Evolutionary conservation across 2,888 invertebrate species (phyloP), one percentile per base, ranked within the genome.

Genomic region (Branchipolynoe longqiensis): DNA sequence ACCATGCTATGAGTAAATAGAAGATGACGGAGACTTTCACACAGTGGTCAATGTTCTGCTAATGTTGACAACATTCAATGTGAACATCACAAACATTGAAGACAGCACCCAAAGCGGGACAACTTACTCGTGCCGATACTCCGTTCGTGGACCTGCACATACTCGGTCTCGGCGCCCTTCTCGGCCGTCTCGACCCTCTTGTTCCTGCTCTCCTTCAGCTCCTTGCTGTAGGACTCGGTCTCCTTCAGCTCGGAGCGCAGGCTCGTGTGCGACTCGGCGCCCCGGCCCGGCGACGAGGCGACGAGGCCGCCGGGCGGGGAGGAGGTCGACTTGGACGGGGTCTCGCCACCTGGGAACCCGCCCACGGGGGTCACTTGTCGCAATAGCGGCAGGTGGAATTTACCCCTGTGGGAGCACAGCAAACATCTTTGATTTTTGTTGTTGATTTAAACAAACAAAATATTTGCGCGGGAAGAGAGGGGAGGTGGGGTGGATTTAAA

Each of bases 321-420:
- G 38, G 69, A 62, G 25, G 81, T 78, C 14, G 81, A 31, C 41
- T 83, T 89, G 48, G 88, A 88, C 0, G 90, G 91, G 94, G 81
- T 95, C 93, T 86, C 95, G 93, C 84, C 95, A 93, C 54, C 56
- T 0, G 40, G 31, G 62, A 82, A 88, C 14, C 88, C 87, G 28
- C 74, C 78, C 4, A 33, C 40, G 86, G 90, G 89, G 82, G 90
- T 91, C 48, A 91, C 91, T 22, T 91, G 90, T 28, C 91, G 89
- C 48, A 93, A 87, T 62, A 90, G 90, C 54, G 92, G 92, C 69
- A 92, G 86, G 59, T 91, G 90, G 87, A 92, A 91, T 31, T 90
- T 90, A 73, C 91, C 89, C 87, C 90, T 91, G 88, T 56, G 88
- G 86, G 25, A 62, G 56, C 25, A n/a, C 56, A 2, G 6, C n/a